Evolutionary conservation across 2,113 vertebrate genomes (phyloP).

Genomic region (Verasper variegatus): DNA sequence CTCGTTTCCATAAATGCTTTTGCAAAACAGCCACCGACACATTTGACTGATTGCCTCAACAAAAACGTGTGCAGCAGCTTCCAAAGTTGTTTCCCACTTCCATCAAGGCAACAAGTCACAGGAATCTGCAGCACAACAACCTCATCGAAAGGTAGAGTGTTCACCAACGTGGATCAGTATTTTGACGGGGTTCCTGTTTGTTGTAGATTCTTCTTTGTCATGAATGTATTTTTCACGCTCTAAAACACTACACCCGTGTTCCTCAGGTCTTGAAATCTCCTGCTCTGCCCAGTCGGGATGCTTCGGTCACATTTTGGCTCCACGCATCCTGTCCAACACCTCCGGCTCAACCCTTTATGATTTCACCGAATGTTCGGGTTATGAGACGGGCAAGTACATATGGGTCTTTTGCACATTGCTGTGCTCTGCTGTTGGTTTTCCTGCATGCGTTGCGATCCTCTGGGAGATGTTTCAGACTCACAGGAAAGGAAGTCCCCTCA

Average conservation of each 20-base stretch:
- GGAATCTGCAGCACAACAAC: neutral
- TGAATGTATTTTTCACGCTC: neutral
- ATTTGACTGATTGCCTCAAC: constrained; percentile 2
- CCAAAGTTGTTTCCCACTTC: neutral
- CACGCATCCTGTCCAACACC: neutral
- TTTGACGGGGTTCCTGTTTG: too few species aligned
- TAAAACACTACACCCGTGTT: neutral
- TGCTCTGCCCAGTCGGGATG: constrained; percentile 10
- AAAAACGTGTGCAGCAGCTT: neutral
- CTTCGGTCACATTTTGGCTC: neutral
- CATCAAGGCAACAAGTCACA: neutral
- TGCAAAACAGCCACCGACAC: constrained; percentile 31
- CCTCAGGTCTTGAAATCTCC: constrained; percentile 13
- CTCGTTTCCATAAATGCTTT: constrained; percentile 46
- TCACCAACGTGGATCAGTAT: too few species aligned
- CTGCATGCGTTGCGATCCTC: constrained; percentile 47
- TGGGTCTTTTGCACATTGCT: neutral
- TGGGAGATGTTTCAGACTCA: constrained; percentile 53
- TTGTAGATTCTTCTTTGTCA: too few species aligned
- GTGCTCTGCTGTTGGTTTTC: constrained; percentile 46
- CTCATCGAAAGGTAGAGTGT: constrained; percentile 15
- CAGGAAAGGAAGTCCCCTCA: constrained; percentile 25
- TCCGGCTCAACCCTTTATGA: neutral
- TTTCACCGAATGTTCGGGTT: neutral
- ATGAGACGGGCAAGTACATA: accelerated